These are phyloP conservation scores for Thinocorus orbignyianus DNA, from an alignment of 2,113 vertebrate genomes.

Conservation along the genomic window DNA sequence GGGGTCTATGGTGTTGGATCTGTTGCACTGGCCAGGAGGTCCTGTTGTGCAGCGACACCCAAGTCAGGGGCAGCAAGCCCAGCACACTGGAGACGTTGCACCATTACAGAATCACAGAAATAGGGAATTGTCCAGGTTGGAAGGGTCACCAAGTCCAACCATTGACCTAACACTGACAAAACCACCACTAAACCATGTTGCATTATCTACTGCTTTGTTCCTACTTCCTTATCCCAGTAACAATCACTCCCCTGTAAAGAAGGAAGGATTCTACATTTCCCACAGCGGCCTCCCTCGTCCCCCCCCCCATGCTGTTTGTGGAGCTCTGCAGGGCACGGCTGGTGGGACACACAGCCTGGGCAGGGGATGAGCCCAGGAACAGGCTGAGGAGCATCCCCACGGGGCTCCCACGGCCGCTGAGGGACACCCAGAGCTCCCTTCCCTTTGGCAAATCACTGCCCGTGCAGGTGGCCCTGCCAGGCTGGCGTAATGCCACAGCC, in stretches of 20 bases:
- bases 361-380: fast-evolving
- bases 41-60: not conserved
- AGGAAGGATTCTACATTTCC: not conserved
- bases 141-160: too few species aligned
- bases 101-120: too few species aligned
- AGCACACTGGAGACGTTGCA: too few species aligned
- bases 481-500: fast-evolving
- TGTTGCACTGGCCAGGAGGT: not conserved
- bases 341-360: fast-evolving
- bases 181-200: too few species aligned
- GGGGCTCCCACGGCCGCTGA: fast-evolving
- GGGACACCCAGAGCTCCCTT: not conserved
- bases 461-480: fast-evolving
- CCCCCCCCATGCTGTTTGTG: fast-evolving
- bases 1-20: too few species aligned
- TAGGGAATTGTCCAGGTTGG: too few species aligned
- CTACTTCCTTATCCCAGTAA: not conserved
- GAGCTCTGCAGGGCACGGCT: not conserved
- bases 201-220: not conserved
- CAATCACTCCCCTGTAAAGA: not conserved
- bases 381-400: fast-evolving
- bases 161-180: too few species aligned
- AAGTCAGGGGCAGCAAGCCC: not conserved
- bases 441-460: not conserved
- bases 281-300: too few species aligned